Evolutionary conservation across 2,888 invertebrate genomes (phyloP).

Genomic region (Eilema sororculum): DNA sequence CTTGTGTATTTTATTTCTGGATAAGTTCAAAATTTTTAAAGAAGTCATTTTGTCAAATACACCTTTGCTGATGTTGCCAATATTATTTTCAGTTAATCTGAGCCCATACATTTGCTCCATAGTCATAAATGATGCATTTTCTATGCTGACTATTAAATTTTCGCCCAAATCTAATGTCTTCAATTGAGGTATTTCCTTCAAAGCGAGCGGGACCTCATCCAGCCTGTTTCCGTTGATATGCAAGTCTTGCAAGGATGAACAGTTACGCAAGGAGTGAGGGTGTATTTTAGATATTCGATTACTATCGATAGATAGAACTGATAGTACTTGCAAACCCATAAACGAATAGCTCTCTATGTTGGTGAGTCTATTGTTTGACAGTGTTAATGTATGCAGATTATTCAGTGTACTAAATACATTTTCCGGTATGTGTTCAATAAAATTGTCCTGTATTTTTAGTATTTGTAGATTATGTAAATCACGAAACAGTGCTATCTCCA

Average conservation of each 20-base stretch:
- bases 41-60: conserved; percentile 93
- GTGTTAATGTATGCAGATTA: conserved; percentile 93
- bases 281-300: conserved; percentile 92
- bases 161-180: conserved; percentile 94
- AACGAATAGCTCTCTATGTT: conserved; percentile 92
- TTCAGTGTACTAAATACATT: conserved; percentile 92
- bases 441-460: conserved; percentile 92
- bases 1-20: conserved; percentile 93
- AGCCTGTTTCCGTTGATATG: conserved; percentile 94
- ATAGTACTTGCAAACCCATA: conserved; percentile 91
- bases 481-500: conserved; percentile 92
- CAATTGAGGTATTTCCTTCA: conserved; percentile 91
- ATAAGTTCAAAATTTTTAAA: conserved; percentile 93
- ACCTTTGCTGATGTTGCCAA: conserved; percentile 92
- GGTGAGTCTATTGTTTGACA: conserved; percentile 93
- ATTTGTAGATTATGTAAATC: conserved; percentile 93
- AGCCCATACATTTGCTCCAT: conserved; percentile 93
- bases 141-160: conserved; percentile 93
- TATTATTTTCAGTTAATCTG: conserved; percentile 94
- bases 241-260: conserved; percentile 92
- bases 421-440: conserved; percentile 91
- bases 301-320: conserved; percentile 92
- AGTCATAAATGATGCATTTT: conserved; percentile 92
- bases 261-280: conserved; percentile 92
- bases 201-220: conserved; percentile 91